Evolutionary conservation across 2,113 vertebrate species (phyloP), one percentile per base, ranked within the genome.

Genomic region (Tupaia tana): DNA sequence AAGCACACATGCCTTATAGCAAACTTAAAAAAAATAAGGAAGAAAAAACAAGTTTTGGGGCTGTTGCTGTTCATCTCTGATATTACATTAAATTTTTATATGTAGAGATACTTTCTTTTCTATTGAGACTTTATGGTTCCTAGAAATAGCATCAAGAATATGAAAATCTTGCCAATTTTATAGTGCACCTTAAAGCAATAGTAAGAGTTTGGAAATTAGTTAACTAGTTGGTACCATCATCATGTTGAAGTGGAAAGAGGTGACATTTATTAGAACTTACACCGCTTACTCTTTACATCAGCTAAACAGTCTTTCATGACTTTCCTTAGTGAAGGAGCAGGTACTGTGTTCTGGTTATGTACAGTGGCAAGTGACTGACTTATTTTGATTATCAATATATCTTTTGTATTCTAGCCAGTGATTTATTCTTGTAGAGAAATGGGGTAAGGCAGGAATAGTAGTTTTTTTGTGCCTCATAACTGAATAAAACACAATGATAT

Each of bases 311-410:
- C 52, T 89, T 94, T 29, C 19, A 61, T 95, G 83, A 84, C 25
- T 58, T 90, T 94, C 96, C 67, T 95, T 63, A 96, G 31, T 81
- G 27, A 24, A n/a, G 77, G 83, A 73, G 43, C 86, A 79, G 54
- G 31, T 96, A 67, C 43, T 95, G 14, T 16, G 1, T 86, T 9
- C 92, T 97, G 70, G n/a, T 84, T 94, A 71, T 89, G 58, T 82
- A 73, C 67, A 87, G 63, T 95, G 69, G 83, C 91, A 97, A 81
- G 64, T 90, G n/a, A 63, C 71, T 84, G 74, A 97, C 95, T 91
- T 43, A 83, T 93, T 90, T 96, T 96, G 95, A 97, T 98, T 91
- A 96, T 20, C 85, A 77, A 9, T 95, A 84, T 95, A 27, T 98
- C 43, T 96, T 70, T 90, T 71, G 63, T 59, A 10, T 82, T 95